phyloP scores from a whole-genome alignment of 1,140 invertebrate genomes.

The Orchestia grillus region DNA sequence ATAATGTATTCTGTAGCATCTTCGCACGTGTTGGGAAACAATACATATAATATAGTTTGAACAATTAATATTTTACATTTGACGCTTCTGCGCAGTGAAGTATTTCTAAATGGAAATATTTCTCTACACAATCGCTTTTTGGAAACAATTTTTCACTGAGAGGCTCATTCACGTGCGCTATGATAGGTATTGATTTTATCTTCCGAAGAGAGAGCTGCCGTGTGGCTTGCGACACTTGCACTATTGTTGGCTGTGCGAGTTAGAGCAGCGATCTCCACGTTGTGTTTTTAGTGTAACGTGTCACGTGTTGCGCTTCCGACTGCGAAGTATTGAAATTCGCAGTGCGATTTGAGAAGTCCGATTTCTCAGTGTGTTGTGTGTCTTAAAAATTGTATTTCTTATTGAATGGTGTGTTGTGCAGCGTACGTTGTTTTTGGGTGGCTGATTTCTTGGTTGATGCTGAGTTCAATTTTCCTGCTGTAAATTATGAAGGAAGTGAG shows the following conservation, averaged over 20 bases:
- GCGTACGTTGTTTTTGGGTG: background rate
- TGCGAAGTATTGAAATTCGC: background rate
- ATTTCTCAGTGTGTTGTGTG: background rate
- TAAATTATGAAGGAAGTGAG: background rate
- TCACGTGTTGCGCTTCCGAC: too few relatives aligned
- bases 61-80: background rate
- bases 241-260: background rate
- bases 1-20: background rate
- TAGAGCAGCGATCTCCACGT: background rate
- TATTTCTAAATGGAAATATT: too few relatives aligned
- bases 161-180: too few relatives aligned
- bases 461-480: background rate
- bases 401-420: background rate
- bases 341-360: background rate
- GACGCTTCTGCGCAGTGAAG: too few relatives aligned
- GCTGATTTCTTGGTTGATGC: background rate
- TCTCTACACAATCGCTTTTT: too few relatives aligned
- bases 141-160: too few relatives aligned
- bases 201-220: too few relatives aligned
- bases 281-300: background rate
- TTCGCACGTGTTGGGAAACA: too few relatives aligned
- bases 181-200: background rate
- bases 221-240: background rate
- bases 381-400: background rate
- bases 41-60: too few relatives aligned